Evolutionary conservation across 2,797 vertebrate genomes (phyloP).

Genomic region (Craterocephalus amniculus): DNA sequence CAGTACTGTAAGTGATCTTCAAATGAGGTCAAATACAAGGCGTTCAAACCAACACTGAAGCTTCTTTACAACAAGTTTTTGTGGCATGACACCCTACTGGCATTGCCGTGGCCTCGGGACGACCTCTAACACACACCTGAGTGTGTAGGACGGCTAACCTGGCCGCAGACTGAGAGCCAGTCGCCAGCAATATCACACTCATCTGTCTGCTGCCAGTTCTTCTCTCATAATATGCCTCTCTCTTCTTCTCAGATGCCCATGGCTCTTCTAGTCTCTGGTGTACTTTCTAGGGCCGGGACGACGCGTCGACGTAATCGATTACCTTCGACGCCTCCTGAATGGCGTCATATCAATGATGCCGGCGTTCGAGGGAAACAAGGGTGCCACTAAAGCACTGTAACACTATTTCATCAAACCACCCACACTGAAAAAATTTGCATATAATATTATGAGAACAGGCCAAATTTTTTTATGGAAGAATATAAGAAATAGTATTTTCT

Average conservation of each 20-base stretch:
- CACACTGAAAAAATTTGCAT: too few relatives aligned
- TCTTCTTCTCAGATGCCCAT: conserved; percentile 18
- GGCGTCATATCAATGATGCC: too few relatives aligned
- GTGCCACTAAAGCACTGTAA: too few relatives aligned
- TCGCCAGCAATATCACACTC: conserved; percentile 71
- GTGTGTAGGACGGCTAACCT: conserved; percentile 65
- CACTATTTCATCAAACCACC: too few relatives aligned
- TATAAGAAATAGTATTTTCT: too few relatives aligned
- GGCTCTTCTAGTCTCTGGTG: conserved; percentile 22
- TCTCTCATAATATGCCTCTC: conserved; percentile 40
- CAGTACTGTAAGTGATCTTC: conserved; percentile 24
- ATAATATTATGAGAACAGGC: too few relatives aligned
- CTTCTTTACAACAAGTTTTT: conserved; percentile 54
- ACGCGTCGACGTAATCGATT: too few relatives aligned
- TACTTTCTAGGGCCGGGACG: conserved; percentile 40
- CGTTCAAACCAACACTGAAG: conserved; percentile 39
- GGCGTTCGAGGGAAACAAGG: too few relatives aligned
- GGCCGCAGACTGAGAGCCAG: conserved; percentile 65
- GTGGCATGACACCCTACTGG: conserved; percentile 68
- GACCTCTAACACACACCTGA: conserved; percentile 75
- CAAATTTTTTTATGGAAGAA: too few relatives aligned
- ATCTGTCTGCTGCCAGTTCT: conserved; percentile 67
- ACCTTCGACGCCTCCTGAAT: too few relatives aligned
- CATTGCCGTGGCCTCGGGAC: conserved; percentile 60
- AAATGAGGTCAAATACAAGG: conserved; percentile 42